Percentiles rank a stretch among this genome's conserved stretches.
Conservation (phyloP, 2,113 vertebrate species). For the Capricornis sumatraensis region DNA sequence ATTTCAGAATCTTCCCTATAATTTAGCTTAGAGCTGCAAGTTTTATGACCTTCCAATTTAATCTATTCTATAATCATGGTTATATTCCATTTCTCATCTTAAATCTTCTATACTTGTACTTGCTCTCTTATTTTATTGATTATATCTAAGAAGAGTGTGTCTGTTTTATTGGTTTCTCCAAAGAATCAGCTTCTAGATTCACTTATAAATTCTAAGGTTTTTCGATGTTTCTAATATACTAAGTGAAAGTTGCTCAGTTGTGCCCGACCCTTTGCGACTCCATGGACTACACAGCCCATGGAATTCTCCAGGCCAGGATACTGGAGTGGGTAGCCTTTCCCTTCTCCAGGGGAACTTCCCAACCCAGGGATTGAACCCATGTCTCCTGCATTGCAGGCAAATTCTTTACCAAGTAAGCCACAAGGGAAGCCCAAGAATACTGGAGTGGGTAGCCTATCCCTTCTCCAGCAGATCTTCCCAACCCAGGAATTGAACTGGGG, state of each 20-base stretch:
- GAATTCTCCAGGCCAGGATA: not conserved
- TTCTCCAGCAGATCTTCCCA: not conserved
- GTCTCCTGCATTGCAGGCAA: fast-evolving
- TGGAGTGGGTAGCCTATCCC: not conserved
- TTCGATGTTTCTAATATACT: constrained; percentile 37
- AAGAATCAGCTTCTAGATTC: constrained; percentile 9
- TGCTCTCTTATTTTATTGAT: constrained; percentile 11
- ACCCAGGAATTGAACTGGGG: not conserved
- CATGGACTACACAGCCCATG: not conserved
- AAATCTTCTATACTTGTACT: not conserved
- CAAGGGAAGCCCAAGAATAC: not conserved
- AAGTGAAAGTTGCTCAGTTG: not conserved
- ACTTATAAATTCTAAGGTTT: constrained; percentile 13
- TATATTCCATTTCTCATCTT: not conserved
- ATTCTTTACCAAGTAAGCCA: not conserved
- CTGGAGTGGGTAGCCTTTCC: not conserved
- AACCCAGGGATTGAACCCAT: not conserved
- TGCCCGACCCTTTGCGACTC: fast-evolving
- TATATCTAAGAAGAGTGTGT: not conserved
- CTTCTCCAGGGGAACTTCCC: not conserved
- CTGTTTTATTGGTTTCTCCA: not conserved
- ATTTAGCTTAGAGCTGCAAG: not conserved
- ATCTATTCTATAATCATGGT: not conserved
- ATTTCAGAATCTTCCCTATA: not conserved
- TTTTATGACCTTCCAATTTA: not conserved